A percentile compares a stretch with the other conserved stretches of the same genome.
Evolutionary conservation across 2,797 vertebrate species (phyloP).

Genomic region (Pangasius larnaudii): DNA sequence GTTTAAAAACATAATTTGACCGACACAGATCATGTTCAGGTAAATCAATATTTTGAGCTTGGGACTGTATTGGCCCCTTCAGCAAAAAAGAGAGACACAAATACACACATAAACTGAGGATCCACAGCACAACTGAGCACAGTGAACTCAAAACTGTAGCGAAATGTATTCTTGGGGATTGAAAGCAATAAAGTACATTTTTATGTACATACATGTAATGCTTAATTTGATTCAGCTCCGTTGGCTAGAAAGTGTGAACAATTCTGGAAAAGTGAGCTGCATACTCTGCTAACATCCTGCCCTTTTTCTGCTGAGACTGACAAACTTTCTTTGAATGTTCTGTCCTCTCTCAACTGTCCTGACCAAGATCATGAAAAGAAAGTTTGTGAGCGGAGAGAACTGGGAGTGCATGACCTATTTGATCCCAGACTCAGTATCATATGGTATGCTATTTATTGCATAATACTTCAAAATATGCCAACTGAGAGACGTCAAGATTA

Average conservation of each 20-base stretch:
- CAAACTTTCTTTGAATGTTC: background rate
- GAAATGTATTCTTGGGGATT: background rate
- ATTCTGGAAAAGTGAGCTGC: slow-evolving; percentile 6
- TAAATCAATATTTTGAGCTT: background rate
- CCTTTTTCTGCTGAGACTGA: background rate
- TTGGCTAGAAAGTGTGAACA: background rate
- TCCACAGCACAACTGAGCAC: background rate
- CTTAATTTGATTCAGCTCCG: background rate
- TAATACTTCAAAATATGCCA: background rate
- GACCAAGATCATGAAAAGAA: slow-evolving; percentile 32
- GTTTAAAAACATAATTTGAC: background rate
- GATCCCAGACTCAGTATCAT: background rate
- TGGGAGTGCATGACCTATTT: background rate
- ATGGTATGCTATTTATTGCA: background rate
- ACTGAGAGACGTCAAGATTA: background rate
- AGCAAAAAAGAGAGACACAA: no score
- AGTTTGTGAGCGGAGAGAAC: background rate
- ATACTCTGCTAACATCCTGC: background rate
- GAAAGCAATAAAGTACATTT: slow-evolving; percentile 3
- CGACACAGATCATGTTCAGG: background rate
- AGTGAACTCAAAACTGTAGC: background rate
- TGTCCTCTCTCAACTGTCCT: slow-evolving; percentile 24
- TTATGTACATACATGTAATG: background rate
- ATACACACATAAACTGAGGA: background rate
- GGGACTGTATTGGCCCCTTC: background rate